Evolutionary conservation across 1,140 invertebrate genomes (phyloP).

Genomic region (Drosophila nikananu): DNA sequence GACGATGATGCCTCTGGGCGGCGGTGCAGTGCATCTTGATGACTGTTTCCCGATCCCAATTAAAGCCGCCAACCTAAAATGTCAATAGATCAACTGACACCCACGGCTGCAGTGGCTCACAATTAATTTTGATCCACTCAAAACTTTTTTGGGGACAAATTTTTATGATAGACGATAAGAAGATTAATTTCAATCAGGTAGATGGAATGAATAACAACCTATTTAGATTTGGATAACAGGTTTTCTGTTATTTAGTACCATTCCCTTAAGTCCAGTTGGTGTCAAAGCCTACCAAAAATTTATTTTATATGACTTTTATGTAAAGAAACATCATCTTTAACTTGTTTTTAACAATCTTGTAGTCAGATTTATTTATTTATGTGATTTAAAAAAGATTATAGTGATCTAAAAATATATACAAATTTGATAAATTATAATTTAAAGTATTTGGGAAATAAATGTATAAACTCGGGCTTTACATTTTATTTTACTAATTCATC

Average conservation of each 20-base stretch:
- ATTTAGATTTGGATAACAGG: neutral
- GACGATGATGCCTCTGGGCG: constrained; percentile 37
- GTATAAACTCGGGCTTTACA: too few species aligned
- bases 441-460: too few species aligned
- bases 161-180: too few species aligned
- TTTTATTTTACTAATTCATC: neutral
- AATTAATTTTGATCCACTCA: constrained; percentile 49
- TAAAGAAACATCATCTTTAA: neutral
- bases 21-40: constrained; percentile 34
- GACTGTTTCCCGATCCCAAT: constrained; percentile 56
- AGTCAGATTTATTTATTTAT: neutral
- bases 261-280: neutral
- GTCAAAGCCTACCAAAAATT: too few species aligned
- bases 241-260: neutral
- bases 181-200: neutral
- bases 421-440: too few species aligned
- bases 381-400: neutral
- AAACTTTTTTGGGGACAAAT: neutral
- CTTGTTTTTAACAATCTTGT: neutral
- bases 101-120: constrained; percentile 22
- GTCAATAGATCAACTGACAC: constrained; percentile 76
- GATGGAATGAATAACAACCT: neutral
- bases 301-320: neutral
- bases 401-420: neutral
- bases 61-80: constrained; percentile 61